Percentiles rank a stretch among this genome's conserved stretches.
phyloP scores from a whole-genome alignment of 2,888 invertebrate species.

The Athetis lepigone region DNA sequence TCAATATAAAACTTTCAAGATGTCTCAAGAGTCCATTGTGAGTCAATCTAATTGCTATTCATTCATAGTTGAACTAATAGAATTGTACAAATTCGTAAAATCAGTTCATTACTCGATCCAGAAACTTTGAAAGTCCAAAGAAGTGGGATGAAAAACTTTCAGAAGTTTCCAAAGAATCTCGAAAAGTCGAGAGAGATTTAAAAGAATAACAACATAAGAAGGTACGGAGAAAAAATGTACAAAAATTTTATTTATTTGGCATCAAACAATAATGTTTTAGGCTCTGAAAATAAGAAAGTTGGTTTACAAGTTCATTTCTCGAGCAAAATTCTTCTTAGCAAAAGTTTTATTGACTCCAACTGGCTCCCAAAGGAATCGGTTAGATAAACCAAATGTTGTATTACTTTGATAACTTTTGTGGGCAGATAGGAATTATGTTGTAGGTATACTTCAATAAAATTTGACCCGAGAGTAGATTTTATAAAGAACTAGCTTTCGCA shows the following conservation, averaged over 20 bases:
- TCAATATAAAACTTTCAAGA: conserved; percentile 48
- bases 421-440: conserved; percentile 16
- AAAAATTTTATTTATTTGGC: conserved; percentile 53
- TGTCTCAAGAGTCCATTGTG: conserved; percentile 41
- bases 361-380: conserved; percentile 48
- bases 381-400: conserved; percentile 47
- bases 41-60: conserved; percentile 43
- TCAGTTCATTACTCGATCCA: conserved; percentile 19
- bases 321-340: conserved; percentile 44
- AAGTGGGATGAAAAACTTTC: conserved; percentile 12
- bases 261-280: conserved; percentile 52
- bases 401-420: conserved; percentile 46
- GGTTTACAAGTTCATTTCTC: conserved; percentile 54
- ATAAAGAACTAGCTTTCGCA: too few relatives aligned
- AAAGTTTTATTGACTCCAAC: conserved; percentile 73
- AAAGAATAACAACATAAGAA: conserved; percentile 39
- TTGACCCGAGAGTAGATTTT: too few relatives aligned
- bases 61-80: conserved; percentile 32
- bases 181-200: conserved; percentile 23
- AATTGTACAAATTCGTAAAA: conserved; percentile 17
- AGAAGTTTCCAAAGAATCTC: conserved; percentile 20
- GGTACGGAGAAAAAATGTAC: conserved; percentile 17
- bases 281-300: conserved; percentile 57
- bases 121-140: conserved; percentile 3
- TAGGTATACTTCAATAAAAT: too few relatives aligned